Conservation (phyloP, 1,140 invertebrate species). For the Drosophila funebris region DNA sequence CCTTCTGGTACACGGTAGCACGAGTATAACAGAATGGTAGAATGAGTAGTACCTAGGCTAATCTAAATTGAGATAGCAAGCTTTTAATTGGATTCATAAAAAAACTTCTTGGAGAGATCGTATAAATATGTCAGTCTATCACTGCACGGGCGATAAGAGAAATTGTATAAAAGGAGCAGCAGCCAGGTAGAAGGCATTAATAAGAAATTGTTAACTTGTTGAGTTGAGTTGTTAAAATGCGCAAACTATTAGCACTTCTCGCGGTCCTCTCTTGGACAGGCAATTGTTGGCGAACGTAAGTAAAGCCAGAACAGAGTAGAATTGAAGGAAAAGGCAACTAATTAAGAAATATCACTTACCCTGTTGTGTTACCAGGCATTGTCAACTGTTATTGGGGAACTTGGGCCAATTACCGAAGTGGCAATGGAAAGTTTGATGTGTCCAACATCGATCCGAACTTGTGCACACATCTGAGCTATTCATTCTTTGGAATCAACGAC, state of each 20-base stretch:
- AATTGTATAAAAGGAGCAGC: constrained; percentile 43
- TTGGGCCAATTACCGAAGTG: constrained; percentile 89
- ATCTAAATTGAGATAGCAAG: background rate
- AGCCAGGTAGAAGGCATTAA: background rate
- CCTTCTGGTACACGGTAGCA: background rate
- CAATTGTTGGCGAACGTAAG: constrained; percentile 58
- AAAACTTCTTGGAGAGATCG: background rate
- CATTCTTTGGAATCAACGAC: constrained; percentile 87
- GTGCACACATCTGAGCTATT: constrained; percentile 90
- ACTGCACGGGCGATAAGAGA: constrained; percentile 25
- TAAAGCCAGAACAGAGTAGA: background rate
- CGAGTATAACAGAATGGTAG: too few relatives aligned
- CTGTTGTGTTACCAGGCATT: constrained; percentile 74
- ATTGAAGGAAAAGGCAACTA: constrained; percentile 32
- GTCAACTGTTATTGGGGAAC: constrained; percentile 89
- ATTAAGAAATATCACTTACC: constrained; percentile 14
- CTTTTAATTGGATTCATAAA: background rate
- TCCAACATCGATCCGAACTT: constrained; percentile 87
- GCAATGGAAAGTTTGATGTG: constrained; percentile 87
- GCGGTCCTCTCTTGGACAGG: constrained; percentile 46
- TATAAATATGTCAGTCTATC: constrained; percentile 44
- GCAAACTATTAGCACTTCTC: constrained; percentile 51
- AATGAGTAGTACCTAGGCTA: background rate
- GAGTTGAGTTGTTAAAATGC: constrained; percentile 56
- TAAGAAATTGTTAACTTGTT: background rate